A percentile compares a stretch with the other conserved stretches of the same genome.
phyloP scores from a whole-genome alignment of 2,888 invertebrate genomes.

The Lissonota sp. region DNA sequence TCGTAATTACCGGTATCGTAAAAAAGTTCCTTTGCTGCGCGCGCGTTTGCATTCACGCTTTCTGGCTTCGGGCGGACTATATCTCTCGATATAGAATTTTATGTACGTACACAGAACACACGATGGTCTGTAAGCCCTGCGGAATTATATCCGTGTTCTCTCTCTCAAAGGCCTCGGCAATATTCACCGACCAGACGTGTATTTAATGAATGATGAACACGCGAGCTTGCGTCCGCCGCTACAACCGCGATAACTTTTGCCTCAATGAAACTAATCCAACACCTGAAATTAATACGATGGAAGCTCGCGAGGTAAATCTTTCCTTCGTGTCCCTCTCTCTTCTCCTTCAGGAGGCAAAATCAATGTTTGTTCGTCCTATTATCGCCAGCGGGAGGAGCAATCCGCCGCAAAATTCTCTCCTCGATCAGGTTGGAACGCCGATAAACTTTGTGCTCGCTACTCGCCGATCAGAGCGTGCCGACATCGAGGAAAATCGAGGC shows the following conservation, averaged over 20 bases:
- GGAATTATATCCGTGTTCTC: background rate
- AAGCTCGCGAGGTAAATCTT: constrained; percentile 3
- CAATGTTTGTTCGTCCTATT: constrained; percentile 47
- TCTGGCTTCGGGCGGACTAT: constrained; percentile 8
- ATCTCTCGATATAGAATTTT: background rate
- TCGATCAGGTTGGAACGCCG: constrained; percentile 36
- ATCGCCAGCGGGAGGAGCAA: constrained; percentile 22
- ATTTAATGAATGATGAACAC: constrained; percentile 55
- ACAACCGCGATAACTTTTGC: constrained; percentile 28
- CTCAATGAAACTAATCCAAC: constrained; percentile 50
- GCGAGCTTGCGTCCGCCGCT: constrained; percentile 34
- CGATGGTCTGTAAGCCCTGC: background rate
- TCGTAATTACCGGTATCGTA: constrained; percentile 64
- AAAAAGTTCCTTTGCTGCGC: constrained; percentile 41
- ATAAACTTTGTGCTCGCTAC: constrained; percentile 17
- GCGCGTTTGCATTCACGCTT: constrained; percentile 23
- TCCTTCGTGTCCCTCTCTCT: constrained; percentile 5
- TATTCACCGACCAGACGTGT: background rate
- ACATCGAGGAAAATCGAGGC: constrained; percentile 17
- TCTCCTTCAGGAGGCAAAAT: constrained; percentile 32
- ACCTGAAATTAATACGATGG: constrained; percentile 55
- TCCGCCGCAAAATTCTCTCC: constrained; percentile 19
- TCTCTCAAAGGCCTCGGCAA: background rate
- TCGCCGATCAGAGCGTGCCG: constrained; percentile 16
- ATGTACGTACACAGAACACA: background rate